phyloP scores from a whole-genome alignment of 2,113 vertebrate species.

The Atractosteus spatula region DNA sequence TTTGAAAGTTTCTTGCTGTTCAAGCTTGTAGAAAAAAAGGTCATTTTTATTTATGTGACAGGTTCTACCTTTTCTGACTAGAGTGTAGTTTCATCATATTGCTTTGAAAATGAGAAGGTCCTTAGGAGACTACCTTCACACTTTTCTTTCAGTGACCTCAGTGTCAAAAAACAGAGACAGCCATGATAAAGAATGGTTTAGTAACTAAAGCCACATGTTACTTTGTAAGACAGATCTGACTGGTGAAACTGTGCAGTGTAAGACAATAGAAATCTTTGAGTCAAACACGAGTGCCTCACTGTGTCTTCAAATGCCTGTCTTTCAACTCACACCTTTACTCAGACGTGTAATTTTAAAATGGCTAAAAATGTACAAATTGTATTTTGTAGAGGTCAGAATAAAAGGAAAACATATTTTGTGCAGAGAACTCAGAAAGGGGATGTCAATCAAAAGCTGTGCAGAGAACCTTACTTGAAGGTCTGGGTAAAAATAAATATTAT shows the following conservation, averaged over 20 bases:
- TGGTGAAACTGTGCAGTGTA: constrained; percentile 34
- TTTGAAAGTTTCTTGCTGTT: constrained; percentile 38
- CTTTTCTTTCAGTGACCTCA: constrained; percentile 46
- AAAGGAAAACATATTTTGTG: constrained; percentile 8
- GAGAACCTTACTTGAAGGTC: constrained; percentile 10
- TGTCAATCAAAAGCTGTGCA: constrained; percentile 16
- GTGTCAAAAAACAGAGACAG: constrained; percentile 49
- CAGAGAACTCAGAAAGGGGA: neutral
- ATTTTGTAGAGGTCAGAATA: constrained; percentile 7
- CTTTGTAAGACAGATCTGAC: constrained; percentile 43
- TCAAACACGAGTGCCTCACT: constrained; percentile 67
- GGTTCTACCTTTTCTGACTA: constrained; percentile 48
- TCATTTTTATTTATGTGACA: constrained; percentile 48
- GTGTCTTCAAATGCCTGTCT: constrained; percentile 61
- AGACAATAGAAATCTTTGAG: constrained; percentile 72
- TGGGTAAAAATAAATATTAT: constrained; percentile 13
- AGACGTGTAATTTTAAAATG: constrained; percentile 61
- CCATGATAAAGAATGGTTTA: constrained; percentile 50
- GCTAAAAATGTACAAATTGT: constrained; percentile 35
- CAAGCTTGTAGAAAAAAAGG: constrained; percentile 48
- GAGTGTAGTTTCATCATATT: constrained; percentile 42
- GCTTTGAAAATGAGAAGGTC: constrained; percentile 39
- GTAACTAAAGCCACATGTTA: constrained; percentile 63
- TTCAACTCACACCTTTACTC: constrained; percentile 45
- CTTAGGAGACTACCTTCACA: constrained; percentile 28